These are phyloP conservation scores for Bugulina stolonifera DNA, from an alignment of 2,888 invertebrate species.

Conservation along the genomic window DNA sequence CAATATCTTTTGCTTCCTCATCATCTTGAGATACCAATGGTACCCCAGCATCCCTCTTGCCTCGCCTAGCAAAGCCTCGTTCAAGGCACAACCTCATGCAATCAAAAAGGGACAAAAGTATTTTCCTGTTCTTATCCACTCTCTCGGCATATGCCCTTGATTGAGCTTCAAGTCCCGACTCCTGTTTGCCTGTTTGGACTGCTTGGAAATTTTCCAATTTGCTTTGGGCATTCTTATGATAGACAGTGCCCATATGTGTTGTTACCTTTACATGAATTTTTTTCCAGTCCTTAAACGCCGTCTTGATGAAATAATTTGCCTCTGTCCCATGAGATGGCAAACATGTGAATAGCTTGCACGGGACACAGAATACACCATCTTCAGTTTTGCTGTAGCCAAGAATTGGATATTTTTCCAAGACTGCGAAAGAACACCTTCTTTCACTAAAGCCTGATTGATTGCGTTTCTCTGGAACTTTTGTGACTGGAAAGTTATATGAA, in stretches of 20 bases:
- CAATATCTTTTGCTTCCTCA: not conserved
- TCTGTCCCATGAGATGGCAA: not conserved
- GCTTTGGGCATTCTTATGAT: not conserved
- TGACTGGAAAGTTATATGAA: not conserved
- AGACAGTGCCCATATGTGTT: not conserved
- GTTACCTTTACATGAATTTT: not conserved
- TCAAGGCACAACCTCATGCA: not conserved
- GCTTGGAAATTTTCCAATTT: not conserved
- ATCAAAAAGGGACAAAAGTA: not conserved
- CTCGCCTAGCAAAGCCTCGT: not conserved
- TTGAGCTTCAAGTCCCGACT: not conserved
- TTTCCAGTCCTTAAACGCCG: not conserved
- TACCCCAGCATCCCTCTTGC: not conserved
- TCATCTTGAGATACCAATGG: too few species aligned
- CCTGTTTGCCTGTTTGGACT: not conserved
- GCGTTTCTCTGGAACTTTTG: not conserved
- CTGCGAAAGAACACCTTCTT: not conserved
- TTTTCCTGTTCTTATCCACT: not conserved
- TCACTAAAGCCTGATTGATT: not conserved
- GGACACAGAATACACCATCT: not conserved
- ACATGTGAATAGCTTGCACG: not conserved
- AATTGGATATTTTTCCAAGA: not conserved
- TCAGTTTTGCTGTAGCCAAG: not conserved
- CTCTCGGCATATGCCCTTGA: not conserved
- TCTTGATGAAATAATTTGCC: not conserved